These are phyloP conservation scores for Puffinus mauretanicus DNA, from an alignment of 2,113 vertebrate species.

Conservation along the genomic window DNA sequence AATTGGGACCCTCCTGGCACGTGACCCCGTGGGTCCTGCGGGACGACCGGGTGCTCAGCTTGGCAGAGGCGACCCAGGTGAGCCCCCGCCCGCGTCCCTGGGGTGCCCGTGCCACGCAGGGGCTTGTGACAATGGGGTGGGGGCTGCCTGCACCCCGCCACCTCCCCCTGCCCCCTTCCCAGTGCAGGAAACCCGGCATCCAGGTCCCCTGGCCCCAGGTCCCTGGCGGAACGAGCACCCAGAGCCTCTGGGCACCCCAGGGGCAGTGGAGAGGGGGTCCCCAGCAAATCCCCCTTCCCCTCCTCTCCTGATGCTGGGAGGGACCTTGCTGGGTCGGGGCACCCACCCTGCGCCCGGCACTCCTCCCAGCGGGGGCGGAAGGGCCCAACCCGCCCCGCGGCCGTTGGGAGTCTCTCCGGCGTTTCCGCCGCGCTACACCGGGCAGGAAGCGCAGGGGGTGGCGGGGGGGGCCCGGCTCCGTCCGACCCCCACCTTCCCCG, in stretches of 20 bases:
- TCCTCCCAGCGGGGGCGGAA: not conserved
- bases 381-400: not conserved
- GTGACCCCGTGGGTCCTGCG: slow-evolving; percentile 10
- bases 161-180: not conserved
- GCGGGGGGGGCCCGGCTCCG: not conserved
- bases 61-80: slow-evolving; percentile 58
- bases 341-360: not conserved
- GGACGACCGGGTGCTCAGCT: not conserved
- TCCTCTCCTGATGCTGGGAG: not conserved
- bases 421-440: slow-evolving; percentile 12
- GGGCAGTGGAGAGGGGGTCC: not conserved
- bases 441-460: slow-evolving; percentile 15
- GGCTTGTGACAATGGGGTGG: not conserved
- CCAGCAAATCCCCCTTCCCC: not conserved
- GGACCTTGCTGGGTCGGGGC: not conserved
- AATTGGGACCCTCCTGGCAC: not conserved
- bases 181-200: not conserved
- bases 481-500: not conserved
- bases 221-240: not conserved
- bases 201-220: not conserved
- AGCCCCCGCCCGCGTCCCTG: not conserved
- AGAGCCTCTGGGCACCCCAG: not conserved
- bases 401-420: not conserved
- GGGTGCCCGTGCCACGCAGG: rapidly evolving
- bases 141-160: not conserved